Base-by-base conservation (phyloP, 2,888 invertebrate species). In the Macrophya annulata region DNA sequence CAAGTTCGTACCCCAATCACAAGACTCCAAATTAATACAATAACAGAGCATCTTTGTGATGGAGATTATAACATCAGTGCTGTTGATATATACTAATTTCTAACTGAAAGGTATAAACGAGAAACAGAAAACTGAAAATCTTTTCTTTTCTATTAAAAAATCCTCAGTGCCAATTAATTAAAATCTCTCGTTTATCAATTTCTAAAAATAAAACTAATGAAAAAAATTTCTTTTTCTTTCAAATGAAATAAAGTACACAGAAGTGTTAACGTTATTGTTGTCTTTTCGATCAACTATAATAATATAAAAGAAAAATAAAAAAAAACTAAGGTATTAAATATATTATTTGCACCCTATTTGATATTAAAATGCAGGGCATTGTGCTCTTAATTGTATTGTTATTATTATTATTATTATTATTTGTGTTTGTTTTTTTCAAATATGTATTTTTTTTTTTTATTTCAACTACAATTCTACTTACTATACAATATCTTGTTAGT, bases 401-500 rank as follows among this genome's bases (percentile, higher is more conserved):
- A 87, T 86, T 88, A 87, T 87, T 82, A 85, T 88, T 85, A 51
- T 84, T 88, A 87, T 72, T 72, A 6, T 62, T 89, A 10, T 55
- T 31, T 85, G 48, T 83, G 87, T 87, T 74, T 87, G 85, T 76
- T 87, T 86, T 85, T 84, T 87, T 89, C 88, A 91, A 91, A 90
- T 89, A 91, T 90, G 88, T 91, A 87, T 89, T 51, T 84, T 87
- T 90, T 91, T 91, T 87, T 90, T 91, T 91, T 92, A 92, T 91
- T 92, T 90, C 90, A 90, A 88, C 91, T 90, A 90, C 90, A 91
- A 86, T 88, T 89, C 92, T 92, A 92, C 89, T 90, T 90, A 89
- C 89, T 92, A 92, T 92, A 92, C 92, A 92, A 90, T 91, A 90
- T 89, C 86, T 88, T 87, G 87, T 90, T 89, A 89, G 87, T 91